Evolutionary conservation across 2,888 invertebrate genomes (phyloP).

Genomic region (Eudasyphora cyanicolor): DNA sequence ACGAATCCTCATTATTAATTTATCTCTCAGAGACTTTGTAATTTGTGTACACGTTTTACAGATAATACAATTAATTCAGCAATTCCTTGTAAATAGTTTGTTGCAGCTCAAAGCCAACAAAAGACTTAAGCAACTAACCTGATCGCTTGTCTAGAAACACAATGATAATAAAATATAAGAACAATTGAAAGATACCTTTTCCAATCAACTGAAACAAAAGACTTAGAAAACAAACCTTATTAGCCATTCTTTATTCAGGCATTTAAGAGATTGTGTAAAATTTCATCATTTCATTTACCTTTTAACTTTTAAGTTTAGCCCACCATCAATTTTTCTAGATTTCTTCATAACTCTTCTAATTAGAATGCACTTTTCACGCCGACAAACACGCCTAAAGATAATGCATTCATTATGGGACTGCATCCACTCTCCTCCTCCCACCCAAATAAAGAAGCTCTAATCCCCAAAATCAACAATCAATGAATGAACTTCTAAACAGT

Average conservation of each 20-base stretch:
- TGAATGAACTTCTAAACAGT: conserved; percentile 7
- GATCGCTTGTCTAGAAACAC: too few species aligned
- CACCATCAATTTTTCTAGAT: neutral
- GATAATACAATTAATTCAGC: too few species aligned
- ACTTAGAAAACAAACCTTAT: conserved; percentile 13
- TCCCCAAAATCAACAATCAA: conserved; percentile 7
- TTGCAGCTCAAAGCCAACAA: too few species aligned
- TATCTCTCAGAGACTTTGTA: too few species aligned
- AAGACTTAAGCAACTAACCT: too few species aligned
- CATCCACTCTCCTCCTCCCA: neutral
- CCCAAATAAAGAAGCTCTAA: conserved; percentile 16
- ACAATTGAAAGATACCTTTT: neutral
- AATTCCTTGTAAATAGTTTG: too few species aligned
- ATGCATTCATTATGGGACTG: conserved; percentile 10
- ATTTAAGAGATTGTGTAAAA: neutral
- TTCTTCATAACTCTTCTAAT: conserved; percentile 1
- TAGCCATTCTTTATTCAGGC: neutral
- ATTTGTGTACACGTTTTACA: too few species aligned
- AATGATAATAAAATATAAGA: too few species aligned
- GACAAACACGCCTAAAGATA: neutral
- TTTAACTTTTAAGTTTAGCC: neutral
- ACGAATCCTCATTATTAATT: too few species aligned
- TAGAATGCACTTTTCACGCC: conserved; percentile 5
- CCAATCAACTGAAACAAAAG: conserved; percentile 16
- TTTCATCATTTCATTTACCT: neutral